A percentile compares a stretch with the other conserved stretches of the same genome.
Conservation (phyloP, 2,113 vertebrate species). For the Trogon melanurus region DNA sequence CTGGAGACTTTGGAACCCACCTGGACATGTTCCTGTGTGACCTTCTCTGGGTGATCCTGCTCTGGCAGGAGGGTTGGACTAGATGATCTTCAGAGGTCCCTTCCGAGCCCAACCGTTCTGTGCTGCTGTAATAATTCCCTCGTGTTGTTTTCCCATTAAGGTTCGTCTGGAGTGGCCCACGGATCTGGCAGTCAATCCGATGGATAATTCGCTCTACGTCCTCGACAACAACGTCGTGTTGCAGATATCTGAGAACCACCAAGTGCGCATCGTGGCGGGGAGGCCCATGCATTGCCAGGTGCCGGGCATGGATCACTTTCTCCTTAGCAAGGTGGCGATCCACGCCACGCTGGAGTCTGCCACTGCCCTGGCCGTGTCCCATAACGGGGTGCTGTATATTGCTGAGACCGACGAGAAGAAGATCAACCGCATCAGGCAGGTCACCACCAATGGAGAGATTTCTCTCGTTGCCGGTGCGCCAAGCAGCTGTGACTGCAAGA, state of each 20-base stretch:
- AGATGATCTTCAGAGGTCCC: no score
- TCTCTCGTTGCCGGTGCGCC: constrained; percentile 92
- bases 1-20: no score
- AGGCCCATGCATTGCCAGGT: constrained; percentile 99
- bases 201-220: constrained; percentile 97
- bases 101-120: no score
- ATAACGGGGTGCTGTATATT: constrained; percentile 91
- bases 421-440: constrained; percentile 94
- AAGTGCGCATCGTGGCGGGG: constrained; percentile 94
- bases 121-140: not conserved
- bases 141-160: constrained; percentile 66
- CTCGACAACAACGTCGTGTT: constrained; percentile 97
- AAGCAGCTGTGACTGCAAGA: constrained; percentile 96
- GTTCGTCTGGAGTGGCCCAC: constrained; percentile 98
- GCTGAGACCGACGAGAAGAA: constrained; percentile 97
- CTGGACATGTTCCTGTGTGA: no score
- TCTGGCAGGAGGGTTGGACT: no score
- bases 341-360: constrained; percentile 95
- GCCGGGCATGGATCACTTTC: constrained; percentile 95
- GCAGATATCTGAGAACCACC: constrained; percentile 97
- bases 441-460: constrained; percentile 94
- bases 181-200: constrained; percentile 92
- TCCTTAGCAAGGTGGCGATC: constrained; percentile 93
- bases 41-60: no score
- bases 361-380: constrained; percentile 90